Conservation (phyloP, 2,888 invertebrate genomes). For the Orchesella flavescens region DNA sequence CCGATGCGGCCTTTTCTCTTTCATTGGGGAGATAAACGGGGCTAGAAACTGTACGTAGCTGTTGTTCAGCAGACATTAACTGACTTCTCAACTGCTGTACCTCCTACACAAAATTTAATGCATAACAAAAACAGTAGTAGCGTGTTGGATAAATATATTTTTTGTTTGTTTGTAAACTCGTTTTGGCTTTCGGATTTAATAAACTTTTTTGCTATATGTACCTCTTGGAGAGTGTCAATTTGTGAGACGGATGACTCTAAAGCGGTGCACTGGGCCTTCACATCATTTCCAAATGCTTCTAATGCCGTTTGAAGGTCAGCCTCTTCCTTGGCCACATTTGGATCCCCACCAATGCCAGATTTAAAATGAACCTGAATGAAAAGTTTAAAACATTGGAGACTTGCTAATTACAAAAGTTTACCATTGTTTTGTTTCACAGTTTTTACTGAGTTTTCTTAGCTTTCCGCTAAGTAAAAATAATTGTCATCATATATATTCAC, state of each 20-base stretch:
- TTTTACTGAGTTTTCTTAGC: background rate
- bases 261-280: conserved; percentile 80
- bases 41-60: conserved; percentile 86
- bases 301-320: conserved; percentile 82
- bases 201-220: conserved; percentile 72
- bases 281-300: conserved; percentile 79
- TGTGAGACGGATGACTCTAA: conserved; percentile 85
- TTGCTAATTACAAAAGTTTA: conserved; percentile 17
- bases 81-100: conserved; percentile 88
- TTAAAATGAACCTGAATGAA: conserved; percentile 85
- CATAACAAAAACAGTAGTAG: conserved; percentile 31
- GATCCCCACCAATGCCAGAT: conserved; percentile 86
- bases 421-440: background rate
- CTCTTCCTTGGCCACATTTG: conserved; percentile 83
- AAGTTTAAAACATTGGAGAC: background rate
- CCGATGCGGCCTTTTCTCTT: conserved; percentile 85
- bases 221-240: conserved; percentile 89
- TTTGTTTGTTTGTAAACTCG: background rate
- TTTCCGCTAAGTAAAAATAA: background rate
- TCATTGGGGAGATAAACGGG: conserved; percentile 89
- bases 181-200: background rate
- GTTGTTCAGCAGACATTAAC: conserved; percentile 90
- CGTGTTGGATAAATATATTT: background rate
- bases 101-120: conserved; percentile 77
- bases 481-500: conserved; percentile 76